Evolutionary conservation across 2,797 vertebrate species (phyloP), one percentile per base, ranked within the genome.

Genomic region (Tragopan temminckii): DNA sequence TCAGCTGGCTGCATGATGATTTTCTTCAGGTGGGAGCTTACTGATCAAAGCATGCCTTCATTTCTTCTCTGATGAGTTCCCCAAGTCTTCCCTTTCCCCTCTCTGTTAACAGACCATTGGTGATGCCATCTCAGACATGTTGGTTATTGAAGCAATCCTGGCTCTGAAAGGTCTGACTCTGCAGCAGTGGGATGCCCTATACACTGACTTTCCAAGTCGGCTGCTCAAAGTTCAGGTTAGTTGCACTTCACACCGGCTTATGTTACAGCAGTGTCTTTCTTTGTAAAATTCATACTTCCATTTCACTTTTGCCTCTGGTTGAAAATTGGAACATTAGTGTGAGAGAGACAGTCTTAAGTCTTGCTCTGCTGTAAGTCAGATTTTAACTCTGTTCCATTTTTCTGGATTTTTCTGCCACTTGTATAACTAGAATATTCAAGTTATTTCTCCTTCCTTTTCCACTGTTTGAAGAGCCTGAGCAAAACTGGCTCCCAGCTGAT

Each of bases 151-250:
- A 98, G 99, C 98, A 1, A 98, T 99, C 95, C 95, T 99, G 86
- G 98, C 98, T 72, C 93, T 99, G 68, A 98, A 98, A 92, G 98
- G 98, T 33, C 96, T 99, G 93, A 98, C 98, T 0, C 81, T 99
- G 18, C 98, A 99, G 36, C 98, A 99, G 95, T 99, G 99, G 99
- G 98, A 99, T 2, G 91, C 97, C 8, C 96, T 99, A 91, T 99
- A 99, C 88, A 96, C 89, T 0, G 99, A 99, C 88, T 98, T 99
- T 67, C 99, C 99, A 9, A 99, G 98, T 89, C 98, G 99, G 59
- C 99, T 99, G 95, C 98, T 99, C 72, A 99, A 99, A 98, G 99
- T 99, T 50, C 99, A 99, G 99, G 99, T 99, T 70, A 71, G 97
- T 50, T 36, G 46, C 35, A 4, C 31, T 5, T 36, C 5, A 0